phyloP scores from a whole-genome alignment of 2,113 vertebrate genomes.

The Columbina picui region DNA sequence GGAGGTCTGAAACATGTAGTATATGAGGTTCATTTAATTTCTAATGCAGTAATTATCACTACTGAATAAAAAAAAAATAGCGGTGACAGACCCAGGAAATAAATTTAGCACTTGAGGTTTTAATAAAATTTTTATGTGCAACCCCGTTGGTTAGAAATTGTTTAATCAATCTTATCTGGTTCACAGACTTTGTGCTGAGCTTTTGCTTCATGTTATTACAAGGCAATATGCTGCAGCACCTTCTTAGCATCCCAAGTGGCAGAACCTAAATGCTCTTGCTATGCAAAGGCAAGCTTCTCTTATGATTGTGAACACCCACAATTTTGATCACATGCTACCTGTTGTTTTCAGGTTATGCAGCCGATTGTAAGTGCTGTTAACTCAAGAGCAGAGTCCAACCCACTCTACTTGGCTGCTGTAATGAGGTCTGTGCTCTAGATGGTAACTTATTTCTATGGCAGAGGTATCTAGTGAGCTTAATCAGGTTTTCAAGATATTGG shows the following conservation, averaged over 20 bases:
- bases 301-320: background rate
- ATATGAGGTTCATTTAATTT: constrained; percentile 78
- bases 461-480: background rate
- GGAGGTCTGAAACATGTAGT: constrained; percentile 68
- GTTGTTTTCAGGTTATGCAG: background rate
- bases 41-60: constrained; percentile 78
- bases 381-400: background rate
- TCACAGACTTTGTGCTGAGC: constrained; percentile 62
- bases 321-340: background rate
- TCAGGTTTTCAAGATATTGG: background rate
- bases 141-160: constrained; percentile 70
- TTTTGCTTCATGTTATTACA: constrained; percentile 57
- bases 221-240: constrained; percentile 42
- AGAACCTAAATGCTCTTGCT: background rate
- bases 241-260: constrained; percentile 30
- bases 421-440: background rate
- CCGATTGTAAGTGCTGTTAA: rapidly evolving
- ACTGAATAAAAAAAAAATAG: constrained; percentile 63
- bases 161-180: constrained; percentile 75
- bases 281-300: background rate
- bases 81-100: constrained; percentile 67
- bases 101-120: constrained; percentile 74
- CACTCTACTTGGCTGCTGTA: background rate
- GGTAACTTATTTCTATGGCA: background rate
- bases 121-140: constrained; percentile 74